Conservation (phyloP, 1,140 invertebrate genomes). For the Liolophura sinensis region DNA sequence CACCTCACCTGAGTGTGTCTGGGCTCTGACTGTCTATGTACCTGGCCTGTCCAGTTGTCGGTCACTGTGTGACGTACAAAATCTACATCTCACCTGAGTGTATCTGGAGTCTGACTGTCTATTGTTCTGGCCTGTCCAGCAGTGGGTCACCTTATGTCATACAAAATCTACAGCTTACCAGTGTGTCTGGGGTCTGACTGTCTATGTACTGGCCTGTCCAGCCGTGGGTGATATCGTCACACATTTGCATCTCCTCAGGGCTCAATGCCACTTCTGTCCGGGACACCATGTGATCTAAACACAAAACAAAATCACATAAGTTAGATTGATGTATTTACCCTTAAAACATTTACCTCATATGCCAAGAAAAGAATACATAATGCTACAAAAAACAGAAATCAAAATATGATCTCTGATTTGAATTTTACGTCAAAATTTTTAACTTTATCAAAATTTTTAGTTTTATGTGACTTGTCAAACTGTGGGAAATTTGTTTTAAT, state of each 20-base stretch:
- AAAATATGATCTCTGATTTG: too few relatives aligned
- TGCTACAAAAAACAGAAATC: too few relatives aligned
- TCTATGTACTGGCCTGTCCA: conserved; percentile 35
- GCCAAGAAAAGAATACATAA: too few relatives aligned
- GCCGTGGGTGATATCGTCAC: conserved; percentile 27
- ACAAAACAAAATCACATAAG: conserved; percentile 13
- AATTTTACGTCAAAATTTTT: too few relatives aligned
- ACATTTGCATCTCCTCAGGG: conserved; percentile 54
- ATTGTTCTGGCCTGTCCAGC: not conserved
- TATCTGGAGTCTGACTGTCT: not conserved
- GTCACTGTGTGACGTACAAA: not conserved
- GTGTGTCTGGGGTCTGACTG: conserved; percentile 18
- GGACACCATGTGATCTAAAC: conserved; percentile 48
- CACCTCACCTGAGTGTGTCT: too few relatives aligned
- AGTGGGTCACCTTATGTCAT: not conserved
- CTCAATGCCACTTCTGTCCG: conserved; percentile 49
- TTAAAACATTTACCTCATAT: too few relatives aligned
- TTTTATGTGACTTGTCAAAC: too few relatives aligned
- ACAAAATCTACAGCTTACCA: conserved; percentile 12
- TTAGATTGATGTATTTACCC: too few relatives aligned
- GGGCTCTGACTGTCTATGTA: too few relatives aligned
- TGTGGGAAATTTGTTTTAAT: too few relatives aligned
- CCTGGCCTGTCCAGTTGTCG: not conserved
- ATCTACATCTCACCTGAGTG: not conserved
- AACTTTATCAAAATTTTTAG: too few relatives aligned